Base-by-base conservation (phyloP, 1,140 invertebrate species). In the Phymastichus coffea region DNA sequence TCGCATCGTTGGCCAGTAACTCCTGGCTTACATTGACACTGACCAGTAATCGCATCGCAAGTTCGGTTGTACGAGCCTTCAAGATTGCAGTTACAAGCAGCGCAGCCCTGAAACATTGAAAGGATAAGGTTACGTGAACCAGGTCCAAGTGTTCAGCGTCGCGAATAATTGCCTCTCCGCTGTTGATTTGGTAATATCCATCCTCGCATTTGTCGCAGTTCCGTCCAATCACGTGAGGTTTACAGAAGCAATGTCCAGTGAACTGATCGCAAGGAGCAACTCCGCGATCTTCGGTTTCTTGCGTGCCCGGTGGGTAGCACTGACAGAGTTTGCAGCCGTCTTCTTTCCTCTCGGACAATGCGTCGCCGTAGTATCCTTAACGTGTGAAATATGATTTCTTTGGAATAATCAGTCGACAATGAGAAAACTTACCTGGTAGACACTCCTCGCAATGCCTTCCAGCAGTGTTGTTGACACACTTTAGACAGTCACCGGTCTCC, bases 381-480 rank as follows among this genome's bases (percentile, higher is more conserved):
- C 35, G 22, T n/a, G 20, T 62, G 15, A 49, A 51, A 35, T 25
- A 26, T 20, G 35, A 35, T 15, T 22, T 17, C 20, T 33, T 2
- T 40, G 41, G 3, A 57, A n/a, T n/a, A n/a, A n/a, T n/a, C n/a
- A n/a, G n/a, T n/a, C n/a, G n/a, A n/a, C n/a, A n/a, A n/a, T n/a
- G n/a, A n/a, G n/a, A n/a, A n/a, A n/a, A 65, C 70, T 74, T 73
- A 88, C 92, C 94, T 49, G 90, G 85, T 58, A 95, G 78, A 81
- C 97, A 99, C 69, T 89, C 87, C 63, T 98, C 95, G 75, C 97
- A 94, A 65, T 88, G 84, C 9, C 82, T 74, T 2, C 97, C 97
- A 23, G 87, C 94, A 2, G 97, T 98, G 69, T 97, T 97, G 74
- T 98, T 93, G 57, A 98, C 96, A 76, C 97, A 99, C 72, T 97